Evolutionary conservation across 2,888 invertebrate genomes (phyloP), one percentile per base, ranked within the genome.

Genomic region (Ariolimax columbianus): DNA sequence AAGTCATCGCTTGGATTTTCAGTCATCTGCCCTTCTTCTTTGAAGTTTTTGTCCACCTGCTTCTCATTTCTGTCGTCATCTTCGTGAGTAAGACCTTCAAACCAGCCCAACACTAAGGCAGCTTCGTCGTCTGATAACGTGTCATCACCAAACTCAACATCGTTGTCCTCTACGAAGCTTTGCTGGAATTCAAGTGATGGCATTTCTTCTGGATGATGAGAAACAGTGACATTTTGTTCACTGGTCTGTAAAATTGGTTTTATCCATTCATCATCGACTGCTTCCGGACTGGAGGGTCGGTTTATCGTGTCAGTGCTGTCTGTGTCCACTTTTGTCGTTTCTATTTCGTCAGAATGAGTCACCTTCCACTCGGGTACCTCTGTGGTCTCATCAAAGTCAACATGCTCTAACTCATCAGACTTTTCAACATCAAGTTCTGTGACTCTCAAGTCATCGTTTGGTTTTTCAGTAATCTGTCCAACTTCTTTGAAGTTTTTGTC

Each of bases 251-350:
- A 19, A 38, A 36, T 51, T 0, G 36, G 33, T 55, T 72, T 70
- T n/a, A 72, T 72, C 55, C 51, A 51, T 1, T 81, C 81, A 55
- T 81, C 81, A 51, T 81, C 81, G 1, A 81, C 51, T 26, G 81
- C 81, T 72, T 81, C 81, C 11, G 81, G 81, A 51, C 51, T 72
- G 26, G 72, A 9, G 3, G 72, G n/a, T 47, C 81, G 47, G 72
- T 33, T 72, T 14, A 51, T 70, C 3, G 55, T 3, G 36, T 81
- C 79, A 33, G 2, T 14, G 7, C 40, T 7, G n/a, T 68, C 66
- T 9, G 30, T n/a, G 14, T 33, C 11, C 23, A 14, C 6, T 7
- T 7, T 1, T 2, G 2, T 43, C 26, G 33, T 36, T 7, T 79
- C 79, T 26, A 79, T n/a, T 0, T 79, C 43, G 17, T 79, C 79